phyloP scores from a whole-genome alignment of 2,888 invertebrate genomes.

The Anticlea derivata region DNA sequence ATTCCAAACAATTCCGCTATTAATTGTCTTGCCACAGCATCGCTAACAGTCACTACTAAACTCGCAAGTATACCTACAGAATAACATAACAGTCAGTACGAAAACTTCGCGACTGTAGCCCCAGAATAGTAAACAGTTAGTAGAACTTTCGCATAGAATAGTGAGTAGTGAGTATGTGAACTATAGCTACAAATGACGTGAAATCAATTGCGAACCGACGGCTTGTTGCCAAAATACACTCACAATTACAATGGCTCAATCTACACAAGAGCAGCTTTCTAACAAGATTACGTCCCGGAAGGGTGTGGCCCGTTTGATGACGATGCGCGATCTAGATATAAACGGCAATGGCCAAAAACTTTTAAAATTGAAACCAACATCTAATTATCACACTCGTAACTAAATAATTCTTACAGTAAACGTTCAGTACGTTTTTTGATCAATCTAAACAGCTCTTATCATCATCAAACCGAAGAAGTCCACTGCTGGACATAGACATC shows the following conservation, averaged over 20 bases:
- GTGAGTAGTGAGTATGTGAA: slow-evolving; percentile 22
- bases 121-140: slow-evolving; percentile 2
- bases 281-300: slow-evolving; percentile 64
- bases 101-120: slow-evolving; percentile 1
- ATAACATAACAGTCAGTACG: slow-evolving; percentile 1
- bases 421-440: too few relatives aligned
- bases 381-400: too few relatives aligned
- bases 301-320: slow-evolving; percentile 22
- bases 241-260: slow-evolving; percentile 73
- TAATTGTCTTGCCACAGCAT: slow-evolving; percentile 31
- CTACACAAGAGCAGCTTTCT: slow-evolving; percentile 67
- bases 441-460: too few relatives aligned
- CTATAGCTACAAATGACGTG: slow-evolving; percentile 47
- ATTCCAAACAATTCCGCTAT: slow-evolving; percentile 27
- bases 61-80: slow-evolving; percentile 2
- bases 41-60: slow-evolving; percentile 13
- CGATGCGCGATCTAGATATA: neutral
- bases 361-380: neutral
- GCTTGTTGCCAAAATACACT: slow-evolving; percentile 40
- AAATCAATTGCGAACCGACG: slow-evolving; percentile 51
- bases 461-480: too few relatives aligned
- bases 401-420: too few relatives aligned
- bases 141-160: neutral
- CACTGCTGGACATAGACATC: too few relatives aligned
- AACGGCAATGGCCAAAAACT: neutral